Base-by-base conservation (phyloP, 1,140 invertebrate genomes). In the Oryctes rhinoceros region DNA sequence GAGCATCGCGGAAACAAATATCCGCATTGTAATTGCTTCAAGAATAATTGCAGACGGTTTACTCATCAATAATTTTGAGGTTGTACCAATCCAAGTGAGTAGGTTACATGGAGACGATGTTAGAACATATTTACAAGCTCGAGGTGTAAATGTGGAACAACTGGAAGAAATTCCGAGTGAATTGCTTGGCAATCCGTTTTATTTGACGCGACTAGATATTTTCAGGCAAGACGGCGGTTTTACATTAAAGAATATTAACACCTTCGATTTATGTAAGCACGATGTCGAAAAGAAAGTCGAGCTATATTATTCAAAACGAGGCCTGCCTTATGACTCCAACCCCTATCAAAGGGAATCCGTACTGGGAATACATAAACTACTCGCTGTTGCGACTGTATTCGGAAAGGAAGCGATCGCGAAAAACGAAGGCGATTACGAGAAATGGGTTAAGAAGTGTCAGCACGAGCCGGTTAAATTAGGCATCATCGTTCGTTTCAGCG, bases 61-160 rank as follows among this genome's bases (percentile, higher is more conserved):
- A 24, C 65, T 71, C 13, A 35, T 71, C n/a, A 71, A 71, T 13
- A 71, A 71, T 71, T 71, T 71, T 15, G 65, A 71, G 35, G 65
- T 71, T 35, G 18, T 24, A 71, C 65, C 65, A 37, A 35, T 71
- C 13, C 20, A 71, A 71, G 24, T 71, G 24, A 24, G 11, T 15
- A 71, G 35, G 3, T 24, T 71, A 4, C 11, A 71, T 4, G 35
- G 20, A 1, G 24, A 35, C 24, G 65, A 71, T 24, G 24, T 71
- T 13, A 37, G 11, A 37, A 71, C 6, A 0, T 71, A 71, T 24
- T 71, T 71, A 13, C 20, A 37, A 71, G 35, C 30, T 7, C 20
- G 0, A 7, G 35, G 24, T 35, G 15, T 59, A 4, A 18, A 20
- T 35, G 6, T 24, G 4, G 65, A 71, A 20, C 20, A 71, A 71